Conservation (phyloP, 2,797 vertebrate species). For the Silurus lanzhouensis region DNA sequence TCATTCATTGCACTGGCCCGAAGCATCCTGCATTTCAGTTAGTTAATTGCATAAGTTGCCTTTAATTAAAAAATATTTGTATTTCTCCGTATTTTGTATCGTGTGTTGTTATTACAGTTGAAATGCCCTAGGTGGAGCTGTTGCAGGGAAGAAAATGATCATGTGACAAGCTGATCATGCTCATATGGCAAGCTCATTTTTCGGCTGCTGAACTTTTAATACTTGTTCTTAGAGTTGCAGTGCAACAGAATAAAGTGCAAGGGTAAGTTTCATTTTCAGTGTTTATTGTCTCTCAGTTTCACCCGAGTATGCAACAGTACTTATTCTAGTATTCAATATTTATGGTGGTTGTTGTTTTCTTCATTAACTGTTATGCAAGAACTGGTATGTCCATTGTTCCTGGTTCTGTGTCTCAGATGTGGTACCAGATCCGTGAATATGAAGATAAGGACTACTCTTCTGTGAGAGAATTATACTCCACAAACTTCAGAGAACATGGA, state of each 20-base stretch:
- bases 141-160: not conserved
- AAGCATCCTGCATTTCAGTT: no score
- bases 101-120: constrained; percentile 8
- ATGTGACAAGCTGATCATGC: not conserved
- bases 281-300: not conserved
- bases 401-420: constrained; percentile 36
- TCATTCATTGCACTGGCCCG: no score
- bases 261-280: not conserved
- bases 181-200: not conserved
- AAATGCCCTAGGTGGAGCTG: no score
- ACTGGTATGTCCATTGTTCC: constrained; percentile 3
- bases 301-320: not conserved
- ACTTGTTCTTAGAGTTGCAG: not conserved
- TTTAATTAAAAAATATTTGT: not conserved
- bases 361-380: not conserved
- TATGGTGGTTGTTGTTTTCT: no score
- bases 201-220: not conserved
- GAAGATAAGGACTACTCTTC: constrained; percentile 49
- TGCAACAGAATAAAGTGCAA: not conserved
- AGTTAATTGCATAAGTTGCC: not conserved
- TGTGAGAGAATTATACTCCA: constrained; percentile 48
- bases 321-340: no score
- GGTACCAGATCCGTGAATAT: constrained; percentile 48
- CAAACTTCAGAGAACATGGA: constrained; percentile 49
- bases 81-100: not conserved